Conservation (phyloP, 1,140 invertebrate genomes). For the Ganaspis sp. region DNA sequence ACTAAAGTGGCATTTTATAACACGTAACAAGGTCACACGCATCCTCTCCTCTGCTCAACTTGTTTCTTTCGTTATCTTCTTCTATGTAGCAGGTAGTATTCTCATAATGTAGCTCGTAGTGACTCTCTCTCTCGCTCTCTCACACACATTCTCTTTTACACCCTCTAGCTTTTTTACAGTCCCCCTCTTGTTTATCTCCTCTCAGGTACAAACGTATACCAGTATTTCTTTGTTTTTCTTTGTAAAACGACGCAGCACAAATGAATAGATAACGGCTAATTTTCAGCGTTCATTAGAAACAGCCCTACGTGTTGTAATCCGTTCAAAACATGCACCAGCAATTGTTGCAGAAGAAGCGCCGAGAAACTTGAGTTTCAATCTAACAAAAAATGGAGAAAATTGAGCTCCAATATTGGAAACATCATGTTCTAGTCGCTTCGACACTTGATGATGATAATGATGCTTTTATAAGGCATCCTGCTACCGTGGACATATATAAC, state of each 20-base stretch:
- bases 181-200: conserved; percentile 13
- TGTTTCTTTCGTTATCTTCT: not conserved
- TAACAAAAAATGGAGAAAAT: conserved; percentile 44
- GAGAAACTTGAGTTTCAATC: conserved; percentile 32
- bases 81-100: conserved; percentile 29
- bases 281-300: conserved; percentile 67
- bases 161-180: not conserved
- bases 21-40: conserved; percentile 62
- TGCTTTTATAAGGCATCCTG: not conserved
- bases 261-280: conserved; percentile 71
- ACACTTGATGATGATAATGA: conserved; percentile 14
- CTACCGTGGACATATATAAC: not conserved
- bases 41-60: conserved; percentile 40
- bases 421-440: not conserved
- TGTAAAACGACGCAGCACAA: conserved; percentile 50
- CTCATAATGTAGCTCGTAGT: conserved; percentile 47
- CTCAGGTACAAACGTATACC: conserved; percentile 2
- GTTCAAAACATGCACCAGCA: not conserved
- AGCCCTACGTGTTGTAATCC: conserved; percentile 50
- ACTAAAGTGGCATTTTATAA: conserved; percentile 52
- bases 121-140: conserved; percentile 32
- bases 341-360: too few species aligned
- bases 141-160: not conserved
- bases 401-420: conserved; percentile 36
- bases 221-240: conserved; percentile 47